A percentile compares a stretch with the other conserved stretches of the same genome.
Conservation (phyloP, 2,888 invertebrate genomes). For the Mechanitis mazaeus region DNA sequence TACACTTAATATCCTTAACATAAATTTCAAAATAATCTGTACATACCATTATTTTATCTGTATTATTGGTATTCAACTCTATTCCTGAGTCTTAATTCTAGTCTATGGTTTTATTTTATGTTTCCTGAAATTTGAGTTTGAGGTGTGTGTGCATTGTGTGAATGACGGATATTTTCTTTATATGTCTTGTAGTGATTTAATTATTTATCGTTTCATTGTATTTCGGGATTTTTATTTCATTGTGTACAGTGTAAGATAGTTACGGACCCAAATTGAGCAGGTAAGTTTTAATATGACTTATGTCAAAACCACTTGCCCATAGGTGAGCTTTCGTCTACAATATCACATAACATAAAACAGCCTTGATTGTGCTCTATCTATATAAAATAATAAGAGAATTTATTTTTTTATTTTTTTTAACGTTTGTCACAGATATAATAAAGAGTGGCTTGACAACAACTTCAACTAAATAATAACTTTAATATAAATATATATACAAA, state of each 20-base stretch:
- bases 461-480: no score
- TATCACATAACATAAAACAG: constrained; percentile 25
- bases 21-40: neutral
- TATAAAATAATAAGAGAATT: neutral
- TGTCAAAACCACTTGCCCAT: constrained; percentile 31
- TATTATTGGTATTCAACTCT: neutral
- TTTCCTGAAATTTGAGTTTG: constrained; percentile 7
- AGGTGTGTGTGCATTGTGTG: constrained; percentile 6
- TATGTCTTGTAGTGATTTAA: constrained; percentile 3
- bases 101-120: constrained; percentile 7
- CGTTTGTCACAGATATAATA: no score
- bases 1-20: neutral
- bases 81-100: neutral
- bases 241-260: constrained; percentile 12
- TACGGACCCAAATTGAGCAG: constrained; percentile 20
- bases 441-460: no score
- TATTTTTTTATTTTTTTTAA: no score
- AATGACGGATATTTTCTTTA: constrained; percentile 3
- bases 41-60: neutral
- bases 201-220: constrained; percentile 10
- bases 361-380: constrained; percentile 22
- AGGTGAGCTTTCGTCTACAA: constrained; percentile 20
- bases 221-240: constrained; percentile 19
- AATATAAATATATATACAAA: no score
- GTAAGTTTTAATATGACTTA: constrained; percentile 32